phyloP scores from a whole-genome alignment of 2,888 invertebrate genomes.

The Invenusta paracnida region DNA sequence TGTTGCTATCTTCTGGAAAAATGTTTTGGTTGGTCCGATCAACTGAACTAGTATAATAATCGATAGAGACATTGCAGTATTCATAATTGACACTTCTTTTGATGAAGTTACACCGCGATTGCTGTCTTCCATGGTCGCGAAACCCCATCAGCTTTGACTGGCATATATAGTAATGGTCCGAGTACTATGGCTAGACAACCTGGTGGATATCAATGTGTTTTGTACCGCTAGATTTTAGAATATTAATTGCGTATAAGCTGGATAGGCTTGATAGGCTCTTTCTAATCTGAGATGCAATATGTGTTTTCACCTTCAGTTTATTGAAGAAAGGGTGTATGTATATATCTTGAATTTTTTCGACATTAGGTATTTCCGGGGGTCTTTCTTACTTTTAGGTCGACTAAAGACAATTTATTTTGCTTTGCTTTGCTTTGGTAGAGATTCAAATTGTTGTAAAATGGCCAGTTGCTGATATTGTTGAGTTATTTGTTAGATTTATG shows the following conservation, averaged over 20 bases:
- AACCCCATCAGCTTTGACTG: background rate
- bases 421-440: slow-evolving; percentile 12
- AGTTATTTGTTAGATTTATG: background rate
- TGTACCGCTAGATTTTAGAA: background rate
- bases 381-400: background rate
- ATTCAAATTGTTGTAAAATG: background rate
- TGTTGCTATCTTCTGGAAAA: background rate
- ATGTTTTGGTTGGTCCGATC: background rate
- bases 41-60: background rate
- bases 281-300: no score
- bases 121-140: no score
- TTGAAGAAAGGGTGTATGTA: background rate
- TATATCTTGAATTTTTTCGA: background rate
- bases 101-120: no score
- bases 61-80: background rate
- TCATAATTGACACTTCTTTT: background rate
- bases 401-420: slow-evolving; percentile 1
- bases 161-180: background rate
- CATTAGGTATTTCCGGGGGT: no score
- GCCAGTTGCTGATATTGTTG: background rate
- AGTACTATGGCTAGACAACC: background rate
- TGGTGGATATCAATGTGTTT: slow-evolving; percentile 10
- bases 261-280: no score
- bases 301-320: no score
- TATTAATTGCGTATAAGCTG: no score